phyloP scores from a whole-genome alignment of 2,113 vertebrate species.

The Sisor rabdophorus region DNA sequence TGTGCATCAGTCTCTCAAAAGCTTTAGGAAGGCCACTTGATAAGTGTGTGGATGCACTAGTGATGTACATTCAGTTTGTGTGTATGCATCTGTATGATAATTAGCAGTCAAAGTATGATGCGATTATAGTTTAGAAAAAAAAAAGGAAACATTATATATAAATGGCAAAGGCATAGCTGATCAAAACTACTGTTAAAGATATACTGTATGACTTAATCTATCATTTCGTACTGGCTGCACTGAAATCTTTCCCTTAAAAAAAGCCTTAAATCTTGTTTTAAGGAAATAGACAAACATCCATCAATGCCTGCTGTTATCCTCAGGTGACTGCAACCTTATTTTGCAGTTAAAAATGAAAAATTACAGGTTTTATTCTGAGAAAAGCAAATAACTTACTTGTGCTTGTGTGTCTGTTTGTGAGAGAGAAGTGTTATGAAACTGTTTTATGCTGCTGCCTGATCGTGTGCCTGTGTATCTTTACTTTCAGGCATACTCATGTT shows the following conservation, averaged over 20 bases:
- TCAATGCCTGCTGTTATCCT: conserved; percentile 35
- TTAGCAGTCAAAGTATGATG: not conserved
- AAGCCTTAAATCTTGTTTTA: conserved; percentile 12
- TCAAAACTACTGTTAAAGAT: conserved; percentile 14
- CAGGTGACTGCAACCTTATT: conserved; percentile 43
- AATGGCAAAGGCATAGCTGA: conserved; percentile 19
- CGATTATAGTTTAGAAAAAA: not conserved
- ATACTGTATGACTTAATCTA: conserved; percentile 1
- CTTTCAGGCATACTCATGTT: conserved; percentile 34
- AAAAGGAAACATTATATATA: not conserved
- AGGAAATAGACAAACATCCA: conserved; percentile 21
- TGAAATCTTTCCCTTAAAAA: conserved; percentile 1
- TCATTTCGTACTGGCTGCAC: not conserved
- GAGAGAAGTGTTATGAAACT: conserved; percentile 25
- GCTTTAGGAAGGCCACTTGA: conserved; percentile 3
- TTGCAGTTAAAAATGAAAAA: conserved; percentile 49
- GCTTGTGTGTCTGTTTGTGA: not conserved
- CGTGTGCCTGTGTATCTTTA: conserved; percentile 3
- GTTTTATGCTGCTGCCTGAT: conserved; percentile 47
- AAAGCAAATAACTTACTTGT: conserved; percentile 44
- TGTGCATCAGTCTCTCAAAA: not conserved
- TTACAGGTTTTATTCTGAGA: conserved; percentile 41
- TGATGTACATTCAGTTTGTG: not conserved
- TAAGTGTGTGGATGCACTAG: not conserved
- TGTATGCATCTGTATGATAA: not conserved